Base-by-base conservation (phyloP, 1,140 invertebrate genomes). In the Triops cancriformis region DNA sequence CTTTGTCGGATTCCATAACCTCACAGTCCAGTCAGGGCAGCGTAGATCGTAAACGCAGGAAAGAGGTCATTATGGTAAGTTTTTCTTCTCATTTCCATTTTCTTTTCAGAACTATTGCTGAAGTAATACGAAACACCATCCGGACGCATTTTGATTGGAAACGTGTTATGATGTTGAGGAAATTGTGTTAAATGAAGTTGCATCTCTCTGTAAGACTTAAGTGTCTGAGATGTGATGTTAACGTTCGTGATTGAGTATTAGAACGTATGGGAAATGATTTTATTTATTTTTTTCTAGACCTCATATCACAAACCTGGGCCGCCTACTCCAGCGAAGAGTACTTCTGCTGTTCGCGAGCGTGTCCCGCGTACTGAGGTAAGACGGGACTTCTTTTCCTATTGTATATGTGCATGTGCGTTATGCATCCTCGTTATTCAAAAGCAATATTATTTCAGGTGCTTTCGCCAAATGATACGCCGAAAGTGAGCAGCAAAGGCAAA, bases 281-380 rank as follows among this genome's bases (percentile, higher is more conserved):
- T n/a, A n/a, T 23, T 41, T 76, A 6, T n/a, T 14, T 28, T 76
- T 42, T 12, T 26, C 37, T 72, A 73, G 51, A 79, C 78, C 9
- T 76, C 75, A 1, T 79, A 79, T 45, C 27, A 41, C 18, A 51
- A 73, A 18, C 78, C 78, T 11, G 78, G 78, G 26, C 75, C 75
- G 9, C 78, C 78, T 1, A 79, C 78, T 5, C 78, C 78, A 9
- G 64, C 78, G 1, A 79, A 73, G 51, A 76, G 76, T 72, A 28
- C 75, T 6, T 64, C 51, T 5, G 51, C 51, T 64, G 51, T 64
- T 6, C 51, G 51, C 6, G 51, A 64, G 7, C 51, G 51, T 14
- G 14, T 64, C n/a, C 14, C 51, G 1, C 51, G 51, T n/a, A 23
- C 51, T 10, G 51, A 64, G 51, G 51, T 64, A 64, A 64, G 6